Percentiles rank a stretch among this genome's conserved stretches.
Evolutionary conservation across 2,113 vertebrate genomes (phyloP).

Genomic region (Gambusia holbrooki): DNA sequence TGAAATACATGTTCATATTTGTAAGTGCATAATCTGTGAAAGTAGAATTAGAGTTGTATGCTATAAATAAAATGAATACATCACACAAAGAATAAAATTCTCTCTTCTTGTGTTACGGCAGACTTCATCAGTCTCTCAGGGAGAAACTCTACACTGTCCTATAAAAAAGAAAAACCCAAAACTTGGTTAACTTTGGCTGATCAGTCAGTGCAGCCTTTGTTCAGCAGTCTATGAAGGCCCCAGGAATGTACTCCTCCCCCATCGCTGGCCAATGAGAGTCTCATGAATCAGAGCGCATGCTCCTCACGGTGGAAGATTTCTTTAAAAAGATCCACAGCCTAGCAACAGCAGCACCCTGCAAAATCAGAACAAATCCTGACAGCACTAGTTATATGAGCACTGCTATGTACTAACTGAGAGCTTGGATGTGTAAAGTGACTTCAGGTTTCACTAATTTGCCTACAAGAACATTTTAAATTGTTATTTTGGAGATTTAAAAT

Average conservation of each 20-base stretch:
- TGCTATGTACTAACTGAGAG: neutral
- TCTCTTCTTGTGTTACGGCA: neutral
- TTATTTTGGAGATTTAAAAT: no score
- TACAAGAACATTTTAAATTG: neutral
- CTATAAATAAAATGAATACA: neutral
- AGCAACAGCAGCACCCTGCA: conserved; percentile 64
- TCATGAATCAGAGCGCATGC: conserved; percentile 42
- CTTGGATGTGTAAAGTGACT: conserved; percentile 12
- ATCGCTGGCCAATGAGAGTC: conserved; percentile 62
- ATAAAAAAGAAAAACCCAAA: neutral
- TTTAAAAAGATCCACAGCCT: conserved; percentile 64
- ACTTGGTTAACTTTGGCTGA: conserved; percentile 20
- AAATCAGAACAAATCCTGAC: neutral
- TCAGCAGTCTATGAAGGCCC: conserved; percentile 23
- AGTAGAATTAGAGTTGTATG: neutral
- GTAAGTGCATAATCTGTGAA: neutral
- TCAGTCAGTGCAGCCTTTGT: conserved; percentile 39
- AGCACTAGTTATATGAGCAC: neutral
- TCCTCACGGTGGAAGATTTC: conserved; percentile 62
- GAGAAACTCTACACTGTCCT: neutral
- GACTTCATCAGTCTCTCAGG: neutral
- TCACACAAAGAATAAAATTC: neutral
- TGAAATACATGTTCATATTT: neutral
- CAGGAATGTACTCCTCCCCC: conserved; percentile 67
- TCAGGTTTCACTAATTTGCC: neutral